Evolutionary conservation across 2,888 invertebrate genomes (phyloP).

Genomic region (Dysmachus trigonus): DNA sequence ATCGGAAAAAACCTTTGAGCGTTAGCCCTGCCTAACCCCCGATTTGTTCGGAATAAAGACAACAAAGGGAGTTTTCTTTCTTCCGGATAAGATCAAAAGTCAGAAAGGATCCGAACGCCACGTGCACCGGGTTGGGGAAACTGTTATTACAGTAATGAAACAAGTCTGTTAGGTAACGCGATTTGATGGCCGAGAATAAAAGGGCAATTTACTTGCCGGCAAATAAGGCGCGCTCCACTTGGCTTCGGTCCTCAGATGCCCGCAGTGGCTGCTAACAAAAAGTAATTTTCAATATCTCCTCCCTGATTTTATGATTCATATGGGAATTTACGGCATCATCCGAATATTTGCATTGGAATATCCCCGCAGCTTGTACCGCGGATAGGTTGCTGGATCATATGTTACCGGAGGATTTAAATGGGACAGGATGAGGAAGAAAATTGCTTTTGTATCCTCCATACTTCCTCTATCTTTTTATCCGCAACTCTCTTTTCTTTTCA

Average conservation of each 20-base stretch:
- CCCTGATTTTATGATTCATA: slow-evolving; percentile 37
- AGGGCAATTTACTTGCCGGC: slow-evolving; percentile 25
- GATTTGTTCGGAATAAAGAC: background rate
- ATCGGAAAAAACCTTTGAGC: background rate
- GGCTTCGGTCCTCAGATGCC: background rate
- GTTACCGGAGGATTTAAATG: slow-evolving; percentile 4
- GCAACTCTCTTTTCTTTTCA: background rate
- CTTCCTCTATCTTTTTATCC: slow-evolving; percentile 5
- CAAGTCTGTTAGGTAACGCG: slow-evolving; percentile 24
- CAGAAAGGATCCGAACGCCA: background rate
- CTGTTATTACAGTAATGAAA: slow-evolving; percentile 31
- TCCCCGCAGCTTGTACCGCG: background rate
- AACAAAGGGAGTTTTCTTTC: background rate
- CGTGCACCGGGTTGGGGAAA: slow-evolving; percentile 14
- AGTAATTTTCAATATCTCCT: slow-evolving; percentile 26
- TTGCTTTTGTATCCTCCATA: slow-evolving; percentile 24
- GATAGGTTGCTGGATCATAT: background rate
- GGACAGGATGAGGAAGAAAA: slow-evolving; percentile 26
- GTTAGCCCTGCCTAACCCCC: background rate
- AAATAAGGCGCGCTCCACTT: slow-evolving; percentile 10
- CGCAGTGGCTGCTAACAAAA: background rate
- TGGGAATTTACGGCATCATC: slow-evolving; percentile 15
- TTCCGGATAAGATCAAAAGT: slow-evolving; percentile 1
- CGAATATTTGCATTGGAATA: slow-evolving; percentile 27
- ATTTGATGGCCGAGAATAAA: slow-evolving; percentile 13